Conservation (phyloP, 2,797 vertebrate genomes). For the Spinus olivaceus region DNA sequence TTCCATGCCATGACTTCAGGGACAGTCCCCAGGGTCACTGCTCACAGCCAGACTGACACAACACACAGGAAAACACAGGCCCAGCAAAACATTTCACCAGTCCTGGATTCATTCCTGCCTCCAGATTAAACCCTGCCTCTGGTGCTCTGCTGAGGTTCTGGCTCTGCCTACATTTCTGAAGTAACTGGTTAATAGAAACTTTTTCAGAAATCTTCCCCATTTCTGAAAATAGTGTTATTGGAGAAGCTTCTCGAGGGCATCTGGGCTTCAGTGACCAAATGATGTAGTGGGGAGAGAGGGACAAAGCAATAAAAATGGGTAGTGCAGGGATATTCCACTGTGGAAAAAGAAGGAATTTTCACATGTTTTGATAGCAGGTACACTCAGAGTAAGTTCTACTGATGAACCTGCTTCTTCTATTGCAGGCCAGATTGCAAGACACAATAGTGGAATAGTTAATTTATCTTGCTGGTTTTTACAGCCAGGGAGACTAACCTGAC, state of each 20-base stretch:
- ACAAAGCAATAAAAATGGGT: not conserved
- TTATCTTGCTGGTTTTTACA: not conserved
- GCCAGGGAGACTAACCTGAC: not conserved
- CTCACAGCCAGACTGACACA: not conserved
- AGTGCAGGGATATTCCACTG: not conserved
- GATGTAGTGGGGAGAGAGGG: not conserved
- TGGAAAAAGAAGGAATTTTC: not conserved
- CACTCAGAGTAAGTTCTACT: not conserved
- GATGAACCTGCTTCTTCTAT: not conserved
- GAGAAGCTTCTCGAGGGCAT: not conserved
- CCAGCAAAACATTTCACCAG: fast-evolving
- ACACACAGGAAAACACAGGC: not conserved
- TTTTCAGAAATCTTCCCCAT: not conserved
- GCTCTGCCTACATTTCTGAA: not conserved
- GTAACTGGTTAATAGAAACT: not conserved
- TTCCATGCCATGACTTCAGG: not conserved
- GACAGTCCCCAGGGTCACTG: not conserved
- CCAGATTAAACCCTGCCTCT: not conserved
- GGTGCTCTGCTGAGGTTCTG: fast-evolving
- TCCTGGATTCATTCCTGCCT: not conserved
- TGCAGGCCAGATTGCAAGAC: not conserved
- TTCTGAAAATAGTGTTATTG: not conserved
- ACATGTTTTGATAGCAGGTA: not conserved
- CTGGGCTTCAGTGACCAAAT: not conserved
- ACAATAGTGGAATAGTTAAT: not conserved